phyloP scores from a whole-genome alignment of 2,797 vertebrate species.

The Bucorvus abyssinicus region DNA sequence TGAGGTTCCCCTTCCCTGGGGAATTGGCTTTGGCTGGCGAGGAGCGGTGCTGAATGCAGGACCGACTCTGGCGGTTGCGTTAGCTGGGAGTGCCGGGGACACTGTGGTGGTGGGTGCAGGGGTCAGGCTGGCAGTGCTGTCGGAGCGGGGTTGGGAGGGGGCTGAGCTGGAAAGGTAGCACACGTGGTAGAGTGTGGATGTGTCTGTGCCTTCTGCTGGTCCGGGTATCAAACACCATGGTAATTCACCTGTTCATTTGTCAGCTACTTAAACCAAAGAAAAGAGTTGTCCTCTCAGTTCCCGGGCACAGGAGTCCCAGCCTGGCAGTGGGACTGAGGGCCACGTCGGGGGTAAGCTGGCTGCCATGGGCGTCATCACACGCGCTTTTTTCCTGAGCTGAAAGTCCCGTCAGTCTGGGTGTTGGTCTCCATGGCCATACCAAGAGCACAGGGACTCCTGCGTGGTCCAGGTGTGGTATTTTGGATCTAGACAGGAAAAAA shows the following conservation, averaged over 20 bases:
- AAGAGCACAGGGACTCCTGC: not conserved
- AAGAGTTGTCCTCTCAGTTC: not conserved
- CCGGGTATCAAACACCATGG: fast-evolving
- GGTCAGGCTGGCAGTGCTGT: not conserved
- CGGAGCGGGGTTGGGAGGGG: not conserved
- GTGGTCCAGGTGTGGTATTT: not conserved
- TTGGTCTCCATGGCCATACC: fast-evolving
- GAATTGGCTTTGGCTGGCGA: not conserved
- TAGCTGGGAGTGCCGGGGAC: not conserved
- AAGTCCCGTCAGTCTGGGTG: no score
- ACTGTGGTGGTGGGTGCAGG: not conserved
- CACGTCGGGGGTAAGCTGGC: fast-evolving
- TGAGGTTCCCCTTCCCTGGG: not conserved
- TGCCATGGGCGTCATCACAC: fast-evolving
- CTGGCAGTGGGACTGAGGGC: not conserved
- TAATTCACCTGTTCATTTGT: not conserved
- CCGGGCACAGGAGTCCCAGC: not conserved
- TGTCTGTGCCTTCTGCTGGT: not conserved
- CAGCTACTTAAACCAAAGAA: not conserved
- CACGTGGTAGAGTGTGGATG: not conserved
- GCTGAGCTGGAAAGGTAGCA: not conserved
- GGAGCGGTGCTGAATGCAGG: not conserved
- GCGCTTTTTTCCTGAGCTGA: not conserved
- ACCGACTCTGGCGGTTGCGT: not conserved
- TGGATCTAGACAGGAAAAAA: not conserved